Evolutionary conservation across 2,113 vertebrate genomes (phyloP), one percentile per base, ranked within the genome.

Genomic region (Vimba vimba): DNA sequence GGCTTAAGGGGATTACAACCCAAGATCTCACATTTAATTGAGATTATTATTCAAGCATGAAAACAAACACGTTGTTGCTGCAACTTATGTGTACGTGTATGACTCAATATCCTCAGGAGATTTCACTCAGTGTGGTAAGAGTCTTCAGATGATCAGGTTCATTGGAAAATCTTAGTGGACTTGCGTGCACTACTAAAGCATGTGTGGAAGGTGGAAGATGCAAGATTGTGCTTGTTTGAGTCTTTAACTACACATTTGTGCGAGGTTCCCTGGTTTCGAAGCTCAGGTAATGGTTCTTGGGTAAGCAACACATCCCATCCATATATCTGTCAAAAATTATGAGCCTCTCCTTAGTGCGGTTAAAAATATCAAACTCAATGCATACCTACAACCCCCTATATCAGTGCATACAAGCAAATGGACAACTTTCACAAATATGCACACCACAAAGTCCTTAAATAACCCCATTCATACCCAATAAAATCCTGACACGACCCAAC

Each of bases 81-180:
- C 47, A 50, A 50, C 12, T 50, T 50, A 50, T 50, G 47, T 50
- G 12, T 50, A 23, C 1, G 39, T 15, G 33, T 43, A 62, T 60
- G 57, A 43, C 77, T n/a, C 19, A 36, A 36, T 8, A 59, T 75
- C 76, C 30, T 59, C 10, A 8, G 50, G 9, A 78, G 19, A 33
- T 57, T 78, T 75, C 23, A 47, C 39, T 12, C 19, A 36, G 52
- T 30, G 23, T 30, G 23, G 19, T 23, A 25, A 45, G 5, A 79
- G 33, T 50, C 50, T 68, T 69, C 25, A 76, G 71, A 66, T 64
- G 79, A 33, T 80, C 78, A 12, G 43, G 25, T 33, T 69, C 52
- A 68, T 82, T 50, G 25, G 6, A 27, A 68, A 82, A 82, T 68
- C 25, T 69, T 33, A 45, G 17, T 52, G 25, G 27, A 69, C 25